Percentiles rank a stretch among this genome's conserved stretches.
Evolutionary conservation across 2,888 invertebrate species (phyloP).

Genomic region (Xylocampa areola): DNA sequence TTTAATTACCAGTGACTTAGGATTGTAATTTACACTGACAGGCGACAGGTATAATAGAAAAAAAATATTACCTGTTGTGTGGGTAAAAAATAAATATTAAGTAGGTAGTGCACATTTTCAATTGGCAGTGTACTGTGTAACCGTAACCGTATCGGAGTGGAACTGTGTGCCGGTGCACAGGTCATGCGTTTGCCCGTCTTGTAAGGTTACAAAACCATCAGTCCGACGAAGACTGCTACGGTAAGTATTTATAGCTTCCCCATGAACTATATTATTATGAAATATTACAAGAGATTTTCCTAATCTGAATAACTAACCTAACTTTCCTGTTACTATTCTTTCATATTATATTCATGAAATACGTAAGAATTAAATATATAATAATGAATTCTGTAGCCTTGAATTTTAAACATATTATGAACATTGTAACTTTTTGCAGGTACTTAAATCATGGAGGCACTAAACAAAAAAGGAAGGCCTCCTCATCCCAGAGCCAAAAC

Average conservation of each 20-base stretch:
- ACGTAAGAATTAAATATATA: not conserved
- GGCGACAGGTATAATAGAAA: slow-evolving; percentile 34
- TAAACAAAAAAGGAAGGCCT: slow-evolving; percentile 87
- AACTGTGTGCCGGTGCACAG: slow-evolving; percentile 42
- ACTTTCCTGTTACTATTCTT: not conserved
- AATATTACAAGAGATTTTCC: not conserved
- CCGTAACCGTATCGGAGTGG: slow-evolving; percentile 35
- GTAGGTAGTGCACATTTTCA: slow-evolving; percentile 47
- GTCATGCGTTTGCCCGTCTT: slow-evolving; percentile 50
- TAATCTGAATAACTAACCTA: not conserved
- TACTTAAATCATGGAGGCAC: slow-evolving; percentile 84
- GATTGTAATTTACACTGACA: slow-evolving; percentile 23
- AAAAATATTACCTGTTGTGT: slow-evolving; percentile 39
- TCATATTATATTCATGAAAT: not conserved
- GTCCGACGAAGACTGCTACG: slow-evolving; percentile 46
- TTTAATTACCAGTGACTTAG: slow-evolving; percentile 44
- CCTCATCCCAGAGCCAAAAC: slow-evolving; percentile 91
- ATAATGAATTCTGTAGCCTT: slow-evolving; percentile 20
- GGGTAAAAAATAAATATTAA: slow-evolving; percentile 50
- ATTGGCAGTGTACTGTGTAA: slow-evolving; percentile 28
- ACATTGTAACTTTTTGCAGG: slow-evolving; percentile 36
- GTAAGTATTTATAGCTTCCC: slow-evolving; percentile 57
- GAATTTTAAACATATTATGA: not conserved
- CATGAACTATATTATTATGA: slow-evolving; percentile 24
- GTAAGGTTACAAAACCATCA: slow-evolving; percentile 44